Evolutionary conservation across 2,113 vertebrate genomes (phyloP).

Genomic region (Alethe diademata): DNA sequence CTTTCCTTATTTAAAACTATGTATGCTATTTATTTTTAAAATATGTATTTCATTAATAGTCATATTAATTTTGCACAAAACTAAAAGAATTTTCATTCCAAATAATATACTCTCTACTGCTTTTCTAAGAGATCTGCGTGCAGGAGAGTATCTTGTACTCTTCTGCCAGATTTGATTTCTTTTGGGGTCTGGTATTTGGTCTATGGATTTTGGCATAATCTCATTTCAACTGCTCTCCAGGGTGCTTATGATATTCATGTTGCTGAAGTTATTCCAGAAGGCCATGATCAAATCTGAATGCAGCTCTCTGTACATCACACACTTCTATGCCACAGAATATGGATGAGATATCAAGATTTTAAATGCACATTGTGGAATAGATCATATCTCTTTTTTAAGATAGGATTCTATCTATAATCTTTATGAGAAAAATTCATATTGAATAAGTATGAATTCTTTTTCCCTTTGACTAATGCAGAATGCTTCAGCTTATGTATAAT

Average conservation of each 20-base stretch:
- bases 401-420: background rate
- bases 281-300: background rate
- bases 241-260: background rate
- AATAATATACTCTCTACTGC: background rate
- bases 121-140: background rate
- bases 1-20: background rate
- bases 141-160: background rate
- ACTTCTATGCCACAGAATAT: background rate
- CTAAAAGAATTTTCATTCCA: background rate
- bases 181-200: background rate
- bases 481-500: background rate
- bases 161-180: background rate
- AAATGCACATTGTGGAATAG: background rate
- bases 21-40: background rate
- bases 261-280: background rate
- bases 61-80: background rate
- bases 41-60: background rate
- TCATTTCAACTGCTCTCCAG: background rate
- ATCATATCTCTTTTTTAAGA: background rate
- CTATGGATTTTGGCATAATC: background rate
- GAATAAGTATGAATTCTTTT: background rate
- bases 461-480: background rate
- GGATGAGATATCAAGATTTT: background rate
- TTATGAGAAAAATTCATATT: background rate
- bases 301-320: accelerated